These are phyloP conservation scores for Rhogogaster chlorosoma DNA, from an alignment of 2,888 invertebrate species.

Conservation along the genomic window DNA sequence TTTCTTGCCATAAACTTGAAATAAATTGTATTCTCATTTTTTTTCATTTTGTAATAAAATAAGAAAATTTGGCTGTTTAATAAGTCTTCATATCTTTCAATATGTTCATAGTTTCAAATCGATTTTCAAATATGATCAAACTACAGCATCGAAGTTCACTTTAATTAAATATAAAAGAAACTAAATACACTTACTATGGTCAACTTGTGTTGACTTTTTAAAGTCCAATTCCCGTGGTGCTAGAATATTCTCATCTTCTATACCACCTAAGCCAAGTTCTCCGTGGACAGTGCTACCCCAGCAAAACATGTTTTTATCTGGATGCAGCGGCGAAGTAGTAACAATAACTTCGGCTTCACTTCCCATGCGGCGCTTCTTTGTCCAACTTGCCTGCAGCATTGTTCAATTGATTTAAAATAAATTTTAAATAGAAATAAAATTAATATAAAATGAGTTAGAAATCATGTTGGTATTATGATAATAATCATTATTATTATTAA, in stretches of 20 bases:
- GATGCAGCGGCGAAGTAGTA: slow-evolving; percentile 27
- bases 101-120: not conserved
- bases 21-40: not conserved
- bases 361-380: slow-evolving; percentile 67
- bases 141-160: not conserved
- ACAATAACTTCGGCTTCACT: slow-evolving; percentile 56
- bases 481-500: no score
- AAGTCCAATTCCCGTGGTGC: slow-evolving; percentile 78
- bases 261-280: slow-evolving; percentile 88
- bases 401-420: not conserved
- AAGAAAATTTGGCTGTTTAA: not conserved
- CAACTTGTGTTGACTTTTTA: slow-evolving; percentile 72
- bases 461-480: not conserved
- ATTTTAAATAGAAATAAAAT: not conserved
- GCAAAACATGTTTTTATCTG: slow-evolving; percentile 80
- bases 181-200: slow-evolving; percentile 73
- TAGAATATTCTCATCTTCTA: slow-evolving; percentile 84
- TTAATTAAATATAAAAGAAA: not conserved
- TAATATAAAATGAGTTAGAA: not conserved
- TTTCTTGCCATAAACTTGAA: no score
- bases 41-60: slow-evolving; percentile 7
- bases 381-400: slow-evolving; percentile 64
- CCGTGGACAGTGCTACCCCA: slow-evolving; percentile 91
- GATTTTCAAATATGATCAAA: not conserved
- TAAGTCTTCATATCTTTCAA: not conserved